These are phyloP conservation scores for Oligia latruncula DNA, from an alignment of 2,888 invertebrate genomes.

Conservation along the genomic window DNA sequence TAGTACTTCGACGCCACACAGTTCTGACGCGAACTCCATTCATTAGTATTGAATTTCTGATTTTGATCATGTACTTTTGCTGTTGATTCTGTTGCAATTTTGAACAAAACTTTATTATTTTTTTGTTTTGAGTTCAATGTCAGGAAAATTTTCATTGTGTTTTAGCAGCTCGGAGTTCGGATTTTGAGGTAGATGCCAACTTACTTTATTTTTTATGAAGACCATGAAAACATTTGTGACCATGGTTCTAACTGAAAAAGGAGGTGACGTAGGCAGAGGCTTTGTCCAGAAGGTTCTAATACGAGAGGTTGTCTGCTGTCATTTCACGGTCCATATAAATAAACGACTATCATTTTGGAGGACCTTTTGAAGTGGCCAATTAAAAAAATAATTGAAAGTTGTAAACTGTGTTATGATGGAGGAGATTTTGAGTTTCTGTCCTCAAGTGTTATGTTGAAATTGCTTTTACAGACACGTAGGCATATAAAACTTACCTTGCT, in stretches of 20 bases:
- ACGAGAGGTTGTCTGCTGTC: slow-evolving; percentile 16
- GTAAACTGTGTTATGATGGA: slow-evolving; percentile 20
- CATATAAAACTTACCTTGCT: not conserved
- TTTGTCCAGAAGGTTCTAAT: not conserved
- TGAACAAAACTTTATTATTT: too few species aligned
- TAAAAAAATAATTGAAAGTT: slow-evolving; percentile 47
- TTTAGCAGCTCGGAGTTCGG: not conserved
- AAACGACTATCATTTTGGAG: slow-evolving; percentile 32
- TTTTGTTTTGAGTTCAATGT: too few species aligned
- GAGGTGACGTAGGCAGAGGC: not conserved
- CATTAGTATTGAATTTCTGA: too few species aligned
- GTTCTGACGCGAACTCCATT: too few species aligned
- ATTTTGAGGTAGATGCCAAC: not conserved
- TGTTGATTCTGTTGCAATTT: too few species aligned
- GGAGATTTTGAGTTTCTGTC: not conserved
- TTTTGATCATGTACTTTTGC: too few species aligned
- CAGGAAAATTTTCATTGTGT: too few species aligned
- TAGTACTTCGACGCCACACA: too few species aligned
- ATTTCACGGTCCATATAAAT: slow-evolving; percentile 48
- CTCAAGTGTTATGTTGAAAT: not conserved
- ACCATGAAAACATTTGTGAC: not conserved
- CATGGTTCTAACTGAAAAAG: not conserved
- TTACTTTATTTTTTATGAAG: not conserved
- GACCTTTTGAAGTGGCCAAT: slow-evolving; percentile 39
- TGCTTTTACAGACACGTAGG: not conserved